Base-by-base conservation (phyloP, 2,888 invertebrate species). In the Acleris emargana region DNA sequence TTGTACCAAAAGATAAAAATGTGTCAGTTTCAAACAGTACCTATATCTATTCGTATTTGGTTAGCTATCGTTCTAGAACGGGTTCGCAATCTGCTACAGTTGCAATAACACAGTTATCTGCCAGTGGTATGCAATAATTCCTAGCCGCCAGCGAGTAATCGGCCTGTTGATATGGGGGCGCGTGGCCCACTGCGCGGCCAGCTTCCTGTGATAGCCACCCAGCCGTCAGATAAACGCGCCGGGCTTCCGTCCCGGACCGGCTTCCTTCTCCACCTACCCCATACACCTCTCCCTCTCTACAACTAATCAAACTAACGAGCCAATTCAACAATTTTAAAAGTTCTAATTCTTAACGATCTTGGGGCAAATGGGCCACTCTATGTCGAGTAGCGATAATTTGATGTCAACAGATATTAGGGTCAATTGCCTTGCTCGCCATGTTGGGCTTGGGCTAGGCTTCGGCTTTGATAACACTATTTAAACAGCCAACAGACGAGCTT, bases 371-470 rank as follows among this genome's bases (percentile, higher is more conserved):
- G 55, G 25, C 47, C 61, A 57, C 53, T 61, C 47, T 64, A 67
- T 68, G 66, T 67, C 73, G 73, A 76, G 76, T 76, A 73, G 76
- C 76, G 81, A 83, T 82, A 83, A 81, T 84, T 79, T 77, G 76
- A 78, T 78, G 80, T 84, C 82, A 80, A 83, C 80, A 73, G 77
- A 82, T 84, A 88, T 86, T 84, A 84, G 76, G 87, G 88, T 87
- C 88, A 87, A 87, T 85, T 87, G 85, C 83, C 82, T 74, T 76
- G 69, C 71, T 72, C 73, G 76, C 76, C 73, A 75, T 80, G 81
- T 84, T 81, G 80, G 82, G 82, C 79, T 83, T 83, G 61, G 55
- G 66, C 57, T 66, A 61, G 66, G 55, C 60, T 66, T 66, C 55
- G 83, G 79, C 83, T 79, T 74, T 75, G 88, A 88, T 88, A 89